Conservation (phyloP, 2,888 invertebrate genomes). For the Dolichopus griseipennis region DNA sequence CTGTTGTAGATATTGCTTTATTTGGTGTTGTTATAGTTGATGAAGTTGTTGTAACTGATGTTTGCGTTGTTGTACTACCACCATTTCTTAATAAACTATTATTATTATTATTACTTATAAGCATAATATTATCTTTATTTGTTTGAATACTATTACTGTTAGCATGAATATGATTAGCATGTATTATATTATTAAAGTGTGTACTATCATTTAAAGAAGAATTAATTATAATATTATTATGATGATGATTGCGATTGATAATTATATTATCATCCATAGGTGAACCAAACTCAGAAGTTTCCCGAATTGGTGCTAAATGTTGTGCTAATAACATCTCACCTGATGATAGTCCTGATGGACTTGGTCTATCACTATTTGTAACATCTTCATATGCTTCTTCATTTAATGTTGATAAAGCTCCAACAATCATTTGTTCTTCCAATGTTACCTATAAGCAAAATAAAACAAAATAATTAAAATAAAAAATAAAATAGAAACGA, state of each 20-base stretch:
- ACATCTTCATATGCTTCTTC: conserved; percentile 92
- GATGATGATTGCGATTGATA: conserved; percentile 26
- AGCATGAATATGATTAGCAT: background rate
- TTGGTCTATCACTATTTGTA: conserved; percentile 57
- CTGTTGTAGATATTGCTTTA: conserved; percentile 13
- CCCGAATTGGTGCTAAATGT: conserved; percentile 44
- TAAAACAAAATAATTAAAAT: background rate
- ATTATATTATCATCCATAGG: conserved; percentile 38
- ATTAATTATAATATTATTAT: conserved; percentile 24
- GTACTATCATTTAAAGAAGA: conserved; percentile 23
- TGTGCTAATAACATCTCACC: conserved; percentile 45
- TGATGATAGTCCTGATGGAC: conserved; percentile 49
- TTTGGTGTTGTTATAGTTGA: conserved; percentile 18
- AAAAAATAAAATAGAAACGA: too few relatives aligned
- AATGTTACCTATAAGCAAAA: conserved; percentile 64
- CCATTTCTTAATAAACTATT: conserved; percentile 20
- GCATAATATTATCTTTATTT: background rate
- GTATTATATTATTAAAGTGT: conserved; percentile 13
- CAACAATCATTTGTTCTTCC: conserved; percentile 92
- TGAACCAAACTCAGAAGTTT: conserved; percentile 43
- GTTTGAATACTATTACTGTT: background rate
- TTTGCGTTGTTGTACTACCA: conserved; percentile 23
- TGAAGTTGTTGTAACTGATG: conserved; percentile 26
- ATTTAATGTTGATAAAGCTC: conserved; percentile 82
- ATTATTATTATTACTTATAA: background rate